Conservation (phyloP, 2,888 invertebrate species). For the Hemistola chrysoprasaria region DNA sequence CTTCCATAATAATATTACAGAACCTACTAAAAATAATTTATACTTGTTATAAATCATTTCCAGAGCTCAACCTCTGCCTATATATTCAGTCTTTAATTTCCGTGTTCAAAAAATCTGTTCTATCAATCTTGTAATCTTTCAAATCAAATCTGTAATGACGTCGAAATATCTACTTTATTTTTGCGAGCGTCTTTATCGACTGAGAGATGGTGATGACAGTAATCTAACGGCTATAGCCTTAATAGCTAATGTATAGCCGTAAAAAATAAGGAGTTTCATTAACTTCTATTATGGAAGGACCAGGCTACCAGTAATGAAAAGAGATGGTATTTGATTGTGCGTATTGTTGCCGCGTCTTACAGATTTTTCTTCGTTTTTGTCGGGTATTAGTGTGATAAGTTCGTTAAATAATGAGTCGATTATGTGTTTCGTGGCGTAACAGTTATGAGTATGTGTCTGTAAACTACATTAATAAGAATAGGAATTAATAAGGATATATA, state of each 20-base stretch:
- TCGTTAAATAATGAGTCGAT: too few species aligned
- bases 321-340: constrained; percentile 13
- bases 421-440: too few species aligned
- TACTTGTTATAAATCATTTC: too few species aligned
- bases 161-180: constrained; percentile 19
- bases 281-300: constrained; percentile 20
- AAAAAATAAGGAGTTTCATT: constrained; percentile 30
- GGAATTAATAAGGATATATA: too few species aligned
- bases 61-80: too few species aligned
- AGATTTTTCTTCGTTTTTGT: too few species aligned
- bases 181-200: constrained; percentile 20
- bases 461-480: too few species aligned
- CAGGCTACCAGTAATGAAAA: constrained; percentile 7
- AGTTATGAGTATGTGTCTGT: too few species aligned
- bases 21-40: too few species aligned
- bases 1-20: too few species aligned
- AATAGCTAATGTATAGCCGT: constrained; percentile 23
- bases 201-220: constrained; percentile 23
- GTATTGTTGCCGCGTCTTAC: constrained; percentile 2
- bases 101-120: constrained; percentile 2
- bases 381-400: too few species aligned
- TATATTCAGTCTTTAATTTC: too few species aligned
- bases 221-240: constrained; percentile 23
- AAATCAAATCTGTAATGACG: constrained; percentile 14
- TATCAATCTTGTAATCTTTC: constrained; percentile 1